Evolutionary conservation across 2,888 invertebrate species (phyloP).

Genomic region (Cryptus viduatorius): DNA sequence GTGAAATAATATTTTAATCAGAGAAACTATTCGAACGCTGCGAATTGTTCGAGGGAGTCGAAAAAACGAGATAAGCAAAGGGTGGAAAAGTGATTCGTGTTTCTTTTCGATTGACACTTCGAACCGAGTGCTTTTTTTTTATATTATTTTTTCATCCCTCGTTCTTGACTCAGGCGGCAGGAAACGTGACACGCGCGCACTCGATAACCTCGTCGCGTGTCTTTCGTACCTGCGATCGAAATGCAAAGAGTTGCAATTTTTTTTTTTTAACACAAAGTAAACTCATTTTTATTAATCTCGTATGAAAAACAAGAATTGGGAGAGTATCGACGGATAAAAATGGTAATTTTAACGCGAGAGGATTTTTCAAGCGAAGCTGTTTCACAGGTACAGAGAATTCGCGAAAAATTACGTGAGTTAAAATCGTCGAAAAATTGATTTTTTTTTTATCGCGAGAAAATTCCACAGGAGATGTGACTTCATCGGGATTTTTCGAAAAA

Average conservation of each 20-base stretch:
- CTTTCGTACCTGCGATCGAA: neutral
- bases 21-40: constrained; percentile 13
- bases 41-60: neutral
- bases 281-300: neutral
- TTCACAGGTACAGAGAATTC: neutral
- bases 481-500: neutral
- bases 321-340: neutral
- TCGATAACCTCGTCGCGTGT: neutral
- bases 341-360: neutral
- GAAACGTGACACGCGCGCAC: constrained; percentile 1
- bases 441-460: neutral
- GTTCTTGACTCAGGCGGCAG: constrained; percentile 4
- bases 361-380: neutral
- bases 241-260: neutral
- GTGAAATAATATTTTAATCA: neutral
- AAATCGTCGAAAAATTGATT: neutral
- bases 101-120: constrained; percentile 30
- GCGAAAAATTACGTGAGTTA: neutral
- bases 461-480: neutral
- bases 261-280: too few species aligned
- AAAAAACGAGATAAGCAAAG: constrained; percentile 24
- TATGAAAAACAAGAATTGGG: neutral
- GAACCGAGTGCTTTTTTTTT: constrained; percentile 1
- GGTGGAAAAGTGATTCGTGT: constrained; percentile 37
- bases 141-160: neutral